Conservation (phyloP, 2,888 invertebrate species). For the Hyles lineata region DNA sequence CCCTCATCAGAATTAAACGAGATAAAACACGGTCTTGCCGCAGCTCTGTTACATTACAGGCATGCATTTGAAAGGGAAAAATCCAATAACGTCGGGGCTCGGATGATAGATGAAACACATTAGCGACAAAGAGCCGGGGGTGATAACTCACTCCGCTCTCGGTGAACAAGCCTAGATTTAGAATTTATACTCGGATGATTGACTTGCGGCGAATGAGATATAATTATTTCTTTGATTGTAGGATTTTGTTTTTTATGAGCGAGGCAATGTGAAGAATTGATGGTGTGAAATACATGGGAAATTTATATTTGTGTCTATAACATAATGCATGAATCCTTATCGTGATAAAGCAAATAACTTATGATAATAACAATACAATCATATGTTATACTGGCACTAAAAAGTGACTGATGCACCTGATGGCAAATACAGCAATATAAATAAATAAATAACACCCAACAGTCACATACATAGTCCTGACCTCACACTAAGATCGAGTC, state of each 20-base stretch:
- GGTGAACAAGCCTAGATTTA: slow-evolving; percentile 29
- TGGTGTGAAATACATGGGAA: no score
- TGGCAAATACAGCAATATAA: no score
- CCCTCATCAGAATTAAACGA: slow-evolving; percentile 35
- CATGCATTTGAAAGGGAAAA: slow-evolving; percentile 55
- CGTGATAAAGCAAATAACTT: no score
- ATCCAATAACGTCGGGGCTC: slow-evolving; percentile 64
- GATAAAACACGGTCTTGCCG: slow-evolving; percentile 8
- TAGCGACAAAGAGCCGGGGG: slow-evolving; percentile 56
- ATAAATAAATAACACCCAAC: no score
- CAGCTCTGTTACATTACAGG: slow-evolving; percentile 32
- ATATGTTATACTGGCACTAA: no score
- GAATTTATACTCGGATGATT: slow-evolving; percentile 23
- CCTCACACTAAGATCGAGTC: no score
- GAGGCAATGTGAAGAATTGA: no score
- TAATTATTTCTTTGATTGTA: not conserved
- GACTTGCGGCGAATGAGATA: not conserved
- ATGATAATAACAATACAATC: no score
- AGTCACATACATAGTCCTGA: no score
- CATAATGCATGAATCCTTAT: no score
- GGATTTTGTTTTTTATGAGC: not conserved
- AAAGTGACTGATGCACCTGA: no score
- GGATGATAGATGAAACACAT: slow-evolving; percentile 72
- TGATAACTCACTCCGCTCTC: slow-evolving; percentile 29
- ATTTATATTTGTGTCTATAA: no score